Conservation (phyloP, 2,113 vertebrate genomes). For the Lagopus muta region DNA sequence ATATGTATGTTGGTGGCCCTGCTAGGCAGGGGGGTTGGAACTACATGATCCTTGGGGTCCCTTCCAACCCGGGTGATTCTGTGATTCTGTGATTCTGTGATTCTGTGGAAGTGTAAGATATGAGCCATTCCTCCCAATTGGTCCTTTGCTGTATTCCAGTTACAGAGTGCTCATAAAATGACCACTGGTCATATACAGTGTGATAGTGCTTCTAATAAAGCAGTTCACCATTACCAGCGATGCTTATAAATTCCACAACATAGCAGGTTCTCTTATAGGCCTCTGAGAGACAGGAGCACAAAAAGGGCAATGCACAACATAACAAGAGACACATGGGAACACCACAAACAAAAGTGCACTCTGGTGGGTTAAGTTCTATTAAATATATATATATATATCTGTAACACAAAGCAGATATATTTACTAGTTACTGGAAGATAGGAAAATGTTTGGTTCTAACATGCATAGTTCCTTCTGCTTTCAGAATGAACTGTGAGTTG, state of each 20-base stretch:
- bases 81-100: too few species aligned
- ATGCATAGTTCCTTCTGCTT: slow-evolving; percentile 2
- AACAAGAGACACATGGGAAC: neutral
- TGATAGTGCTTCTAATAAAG: neutral
- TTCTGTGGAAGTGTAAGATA: neutral
- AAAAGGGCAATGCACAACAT: neutral
- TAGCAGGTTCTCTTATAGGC: neutral
- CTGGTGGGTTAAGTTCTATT: neutral
- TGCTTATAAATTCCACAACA: neutral
- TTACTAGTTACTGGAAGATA: neutral
- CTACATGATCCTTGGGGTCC: too few species aligned
- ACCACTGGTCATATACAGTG: neutral
- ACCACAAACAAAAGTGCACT: neutral
- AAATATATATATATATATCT: too few species aligned
- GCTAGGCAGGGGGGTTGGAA: too few species aligned
- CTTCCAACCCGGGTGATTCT: too few species aligned
- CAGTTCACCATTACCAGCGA: neutral
- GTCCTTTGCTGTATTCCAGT: neutral
- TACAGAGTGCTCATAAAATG: neutral
- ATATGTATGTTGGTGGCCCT: too few species aligned
- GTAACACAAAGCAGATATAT: neutral
- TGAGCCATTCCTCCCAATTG: neutral
- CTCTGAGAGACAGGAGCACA: neutral
- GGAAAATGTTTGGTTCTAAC: neutral
- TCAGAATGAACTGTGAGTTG: slow-evolving; percentile 15